Base-by-base conservation (phyloP, 1,140 invertebrate species). In the Drosophila tani region DNA sequence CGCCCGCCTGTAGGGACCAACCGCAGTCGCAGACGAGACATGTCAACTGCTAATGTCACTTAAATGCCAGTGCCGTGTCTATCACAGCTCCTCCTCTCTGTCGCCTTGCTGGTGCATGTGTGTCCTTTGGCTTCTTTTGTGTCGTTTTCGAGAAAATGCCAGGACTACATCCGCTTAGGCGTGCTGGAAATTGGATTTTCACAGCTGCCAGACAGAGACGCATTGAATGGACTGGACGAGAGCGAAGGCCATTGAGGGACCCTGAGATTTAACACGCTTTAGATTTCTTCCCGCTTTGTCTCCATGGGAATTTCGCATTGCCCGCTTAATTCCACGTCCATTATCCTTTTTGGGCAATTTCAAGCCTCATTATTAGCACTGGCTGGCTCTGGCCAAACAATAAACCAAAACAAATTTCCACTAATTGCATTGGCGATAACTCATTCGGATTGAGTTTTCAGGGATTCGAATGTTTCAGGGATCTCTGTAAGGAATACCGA, bases 161-260 rank as follows among this genome's bases (percentile, higher is more conserved):
- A 67, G 64, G 80, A 77, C 70, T 64, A 82, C 82, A 86, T 86
- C 82, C 82, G 82, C 82, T 86, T 87, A 86, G 70, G 66, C 64
- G 70, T 59, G 40, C 70, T 73, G 60, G 46, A 88, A 87, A 88
- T 90, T 88, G 85, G 81, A 88, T 88, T 90, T 90, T 88, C 85
- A 85, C 85, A 88, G 85, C 81, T 88, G 81, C 67, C 81, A 87
- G 58, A 81, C 74, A 56, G 62, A 74, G 38, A 71, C 69, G 68
- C 45, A 71, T 73, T 73, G 45, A 73, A 73, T 71, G 45, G 55
- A 49, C 47, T 24, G 29, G 29, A 58, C 38, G 38, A 59, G 17
- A 58, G 56, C 45, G 55, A 70, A 60, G 47, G 51, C 56, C 57
- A 81, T 81, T 70, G 79, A 78, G 79, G 59, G 62, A 65, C 66